Evolutionary conservation across 2,888 invertebrate genomes (phyloP).

Genomic region (Heliconius erato): DNA sequence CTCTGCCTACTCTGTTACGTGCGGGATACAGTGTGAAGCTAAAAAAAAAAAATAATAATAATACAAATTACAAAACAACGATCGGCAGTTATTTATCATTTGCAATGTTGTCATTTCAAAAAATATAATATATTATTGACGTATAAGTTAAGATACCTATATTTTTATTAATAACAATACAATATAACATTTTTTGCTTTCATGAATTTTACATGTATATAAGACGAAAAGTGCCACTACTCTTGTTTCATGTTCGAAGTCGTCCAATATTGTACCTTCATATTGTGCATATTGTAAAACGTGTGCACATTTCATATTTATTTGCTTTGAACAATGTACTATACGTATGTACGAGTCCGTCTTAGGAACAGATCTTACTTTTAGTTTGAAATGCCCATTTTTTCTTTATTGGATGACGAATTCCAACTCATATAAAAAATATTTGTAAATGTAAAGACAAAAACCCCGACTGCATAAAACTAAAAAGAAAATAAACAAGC

Average conservation of each 20-base stretch:
- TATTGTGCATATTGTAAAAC: constrained; percentile 30
- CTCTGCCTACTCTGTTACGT: no score
- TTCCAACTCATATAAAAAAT: not conserved
- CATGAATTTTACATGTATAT: constrained; percentile 58
- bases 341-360: not conserved
- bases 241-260: constrained; percentile 35
- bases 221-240: constrained; percentile 53
- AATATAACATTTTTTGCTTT: constrained; percentile 44
- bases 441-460: no score
- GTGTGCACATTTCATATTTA: constrained; percentile 27
- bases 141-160: no score
- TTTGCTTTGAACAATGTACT: constrained; percentile 26
- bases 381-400: not conserved
- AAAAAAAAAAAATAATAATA: no score
- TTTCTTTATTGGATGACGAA: not conserved
- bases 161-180: constrained; percentile 5
- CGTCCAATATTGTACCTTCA: constrained; percentile 27
- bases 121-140: no score
- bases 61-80: no score
- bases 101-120: no score
- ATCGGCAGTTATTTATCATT: no score
- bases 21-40: no score
- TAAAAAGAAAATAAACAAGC: no score
- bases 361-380: constrained; percentile 18
- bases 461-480: no score